Base-by-base conservation (phyloP, 2,797 vertebrate genomes). In the Mormyrops boulengeri region DNA sequence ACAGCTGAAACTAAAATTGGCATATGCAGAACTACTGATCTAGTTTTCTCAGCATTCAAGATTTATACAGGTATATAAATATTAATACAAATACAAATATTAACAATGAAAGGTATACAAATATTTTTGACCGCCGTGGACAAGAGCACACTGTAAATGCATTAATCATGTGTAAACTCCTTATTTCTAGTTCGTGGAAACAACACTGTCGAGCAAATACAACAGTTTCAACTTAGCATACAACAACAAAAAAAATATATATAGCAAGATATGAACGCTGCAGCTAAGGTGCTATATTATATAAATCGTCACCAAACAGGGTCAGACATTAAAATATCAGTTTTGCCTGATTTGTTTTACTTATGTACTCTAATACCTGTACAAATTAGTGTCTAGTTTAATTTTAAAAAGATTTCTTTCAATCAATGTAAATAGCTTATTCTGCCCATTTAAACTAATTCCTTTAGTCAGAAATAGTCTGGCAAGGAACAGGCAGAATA, bases 361-460 rank as follows among this genome's bases (percentile, higher is more conserved):
- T 85, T 85, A 38, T 73, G 66, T 73, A 38, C 17, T 12, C 22
- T 53, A 9, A 84, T 22, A 50, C 44, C 3, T 52, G 84, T 52
- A 82, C 77, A 82, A 82, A 82, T 82, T 9, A 47, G 7, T 80
- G 38, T 44, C 73, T 38, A 80, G 17, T 41, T 44, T 82, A 38
- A 77, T 38, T 41, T 30, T 30, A 30, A 30, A 30, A 30, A 30
- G 73, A 77, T 44, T 80, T 80, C 38, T 73, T 73, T 73, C 12
- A 38, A 73, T 73, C 66, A 73, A 73, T 3, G 8, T 47, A 82
- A 47, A 41, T 44, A 88, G 87, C 41, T 14, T 49, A 66, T 69
- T 88, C 60, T 57, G 30, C 14, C 26, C 30, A 49, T 88, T 88
- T 66, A 73, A 41, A 62, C 22, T 89, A 57, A 89, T 89, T 89